Evolutionary conservation across 2,888 invertebrate species (phyloP).

Genomic region (Oxystoma pomonae): DNA sequence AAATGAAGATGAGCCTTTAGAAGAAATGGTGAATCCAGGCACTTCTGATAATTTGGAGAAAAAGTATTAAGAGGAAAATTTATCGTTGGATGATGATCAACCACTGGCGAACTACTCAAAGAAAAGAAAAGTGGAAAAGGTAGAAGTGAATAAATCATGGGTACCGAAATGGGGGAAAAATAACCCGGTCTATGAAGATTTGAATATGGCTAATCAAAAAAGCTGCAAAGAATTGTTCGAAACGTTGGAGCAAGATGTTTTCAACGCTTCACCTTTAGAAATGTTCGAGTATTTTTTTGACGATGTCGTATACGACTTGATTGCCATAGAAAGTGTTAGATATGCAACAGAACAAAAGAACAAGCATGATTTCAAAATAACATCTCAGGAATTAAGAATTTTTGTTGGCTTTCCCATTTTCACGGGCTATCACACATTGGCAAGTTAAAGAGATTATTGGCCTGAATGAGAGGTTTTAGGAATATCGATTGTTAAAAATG

Average conservation of each 20-base stretch:
- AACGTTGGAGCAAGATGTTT: not conserved
- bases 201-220: not conserved
- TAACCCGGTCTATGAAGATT: not conserved
- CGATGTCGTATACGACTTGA: not conserved
- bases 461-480: constrained; percentile 7
- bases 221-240: not conserved
- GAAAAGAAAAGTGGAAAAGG: not conserved
- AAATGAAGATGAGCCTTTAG: no score
- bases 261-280: not conserved
- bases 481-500: constrained; percentile 7
- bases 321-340: constrained; percentile 3
- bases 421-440: constrained; percentile 1
- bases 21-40: no score
- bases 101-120: not conserved
- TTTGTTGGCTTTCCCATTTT: constrained; percentile 1
- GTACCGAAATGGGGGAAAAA: not conserved
- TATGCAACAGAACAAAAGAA: constrained; percentile 4
- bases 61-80: no score
- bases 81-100: not conserved
- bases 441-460: constrained; percentile 11
- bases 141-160: constrained; percentile 3
- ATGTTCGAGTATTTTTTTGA: constrained; percentile 3
- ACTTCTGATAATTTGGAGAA: no score
- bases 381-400: not conserved
- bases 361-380: not conserved